phyloP scores from a whole-genome alignment of 2,888 invertebrate species.

The Melipona beecheii region DNA sequence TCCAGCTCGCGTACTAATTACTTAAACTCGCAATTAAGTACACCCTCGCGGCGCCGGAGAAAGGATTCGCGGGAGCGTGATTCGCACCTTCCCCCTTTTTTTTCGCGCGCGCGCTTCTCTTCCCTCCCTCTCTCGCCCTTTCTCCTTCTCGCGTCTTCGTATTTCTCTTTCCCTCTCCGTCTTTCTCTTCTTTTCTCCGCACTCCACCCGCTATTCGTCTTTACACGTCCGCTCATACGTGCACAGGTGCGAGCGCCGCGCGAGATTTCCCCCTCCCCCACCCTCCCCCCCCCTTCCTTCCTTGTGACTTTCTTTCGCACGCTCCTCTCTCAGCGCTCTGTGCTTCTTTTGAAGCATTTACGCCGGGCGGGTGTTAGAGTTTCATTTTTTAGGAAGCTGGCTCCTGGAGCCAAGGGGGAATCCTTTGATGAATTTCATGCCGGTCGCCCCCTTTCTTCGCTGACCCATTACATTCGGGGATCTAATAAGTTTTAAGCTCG shows the following conservation, averaged over 20 bases:
- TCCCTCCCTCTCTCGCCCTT: conserved; percentile 35
- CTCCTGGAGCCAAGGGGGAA: conserved; percentile 9
- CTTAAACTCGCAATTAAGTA: conserved; percentile 78
- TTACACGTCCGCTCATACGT: conserved; percentile 57
- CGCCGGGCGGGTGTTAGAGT: conserved; percentile 37
- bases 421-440: conserved; percentile 40
- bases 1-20: conserved; percentile 74
- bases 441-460: conserved; percentile 20
- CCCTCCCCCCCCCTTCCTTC: conserved; percentile 16
- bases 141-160: not conserved
- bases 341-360: conserved; percentile 41
- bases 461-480: conserved; percentile 26
- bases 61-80: conserved; percentile 77
- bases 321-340: not conserved
- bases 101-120: conserved; percentile 63
- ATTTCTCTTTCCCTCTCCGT: conserved; percentile 25
- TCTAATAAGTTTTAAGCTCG: conserved; percentile 13
- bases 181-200: not conserved
- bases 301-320: conserved; percentile 39
- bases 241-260: conserved; percentile 38
- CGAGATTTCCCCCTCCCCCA: conserved; percentile 32
- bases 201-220: conserved; percentile 44
- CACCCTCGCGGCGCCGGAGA: conserved; percentile 70
- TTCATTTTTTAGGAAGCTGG: conserved; percentile 43
- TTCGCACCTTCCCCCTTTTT: conserved; percentile 77